Evolutionary conservation across 2,113 vertebrate genomes (phyloP), one percentile per base, ranked within the genome.

Genomic region (Columbina picui): DNA sequence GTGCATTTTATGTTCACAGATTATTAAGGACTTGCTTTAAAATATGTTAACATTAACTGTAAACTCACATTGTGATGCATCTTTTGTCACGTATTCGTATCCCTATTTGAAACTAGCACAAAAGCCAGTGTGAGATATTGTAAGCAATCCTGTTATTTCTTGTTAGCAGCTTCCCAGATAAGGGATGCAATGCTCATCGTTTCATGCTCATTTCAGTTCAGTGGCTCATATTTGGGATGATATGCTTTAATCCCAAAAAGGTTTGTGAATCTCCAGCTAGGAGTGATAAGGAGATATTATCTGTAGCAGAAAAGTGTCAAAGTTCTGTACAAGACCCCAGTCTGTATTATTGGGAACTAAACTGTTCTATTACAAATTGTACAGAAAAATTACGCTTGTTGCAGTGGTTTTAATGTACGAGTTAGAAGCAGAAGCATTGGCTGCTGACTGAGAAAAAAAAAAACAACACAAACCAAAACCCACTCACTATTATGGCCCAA

Each of bases 401-500:
- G 80, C 91, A 17, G n/a, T 75, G 49, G 49, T 74, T 60, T 93
- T 86, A 91, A 78, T 90, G 68, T 84, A 60, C 8, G 9, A 73
- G 83, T 92, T 96, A 98, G 98, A 97, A 97, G 97, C 90, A 93
- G 79, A 96, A 96, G 93, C 95, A 63, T 95, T 95, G 92, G 95
- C 96, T 97, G 87, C 94, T 93, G 97, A 95, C 90, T 96, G 93
- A 84, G 79, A 89, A 96, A 95, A 93, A 90, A 91, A 95, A 90
- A 91, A 30, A 6, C 14, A 60, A 39, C 70, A 53, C 50, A 52
- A 52, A 21, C 55, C 65, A 53, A 97, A 97, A 95, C 95, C 85
- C 95, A 89, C 97, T 97, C 97, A 81, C 97, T 95, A 92, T 96
- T 98, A 97, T 98, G 98, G 98, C 98, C 97, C 97, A 97, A 98